phyloP scores from a whole-genome alignment of 30 jellyfish, hydroid and myxozoan species.

The Chrysaora quinquecirrha region DNA sequence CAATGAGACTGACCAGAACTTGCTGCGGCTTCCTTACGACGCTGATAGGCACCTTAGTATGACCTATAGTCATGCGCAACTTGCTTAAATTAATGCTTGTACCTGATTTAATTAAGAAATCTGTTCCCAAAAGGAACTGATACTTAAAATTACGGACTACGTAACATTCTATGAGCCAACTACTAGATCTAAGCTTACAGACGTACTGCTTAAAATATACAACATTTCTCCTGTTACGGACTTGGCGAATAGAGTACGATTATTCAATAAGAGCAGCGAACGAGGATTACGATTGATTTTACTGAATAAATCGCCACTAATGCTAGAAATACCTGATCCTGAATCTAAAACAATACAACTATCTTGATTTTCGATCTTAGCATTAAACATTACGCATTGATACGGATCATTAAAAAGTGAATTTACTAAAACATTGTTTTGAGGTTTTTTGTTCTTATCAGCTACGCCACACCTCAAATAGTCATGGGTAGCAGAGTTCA shows the following conservation, averaged over 20 bases:
- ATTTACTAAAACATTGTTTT: neutral
- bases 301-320: slow-evolving; percentile 28
- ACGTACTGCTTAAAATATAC: slow-evolving; percentile 23
- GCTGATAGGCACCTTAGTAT: neutral
- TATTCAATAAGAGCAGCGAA: neutral
- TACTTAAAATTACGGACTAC: slow-evolving; percentile 26
- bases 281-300: slow-evolving; percentile 9
- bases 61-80: slow-evolving; percentile 11
- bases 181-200: slow-evolving; percentile 43
- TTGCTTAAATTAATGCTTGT: slow-evolving; percentile 16
- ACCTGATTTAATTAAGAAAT: slow-evolving; percentile 29
- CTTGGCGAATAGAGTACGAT: neutral
- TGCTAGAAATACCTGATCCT: slow-evolving; percentile 37
- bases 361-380: slow-evolving; percentile 4
- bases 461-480: slow-evolving; percentile 42
- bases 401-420: neutral
- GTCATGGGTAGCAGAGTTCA: slow-evolving; percentile 27
- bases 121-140: slow-evolving; percentile 25
- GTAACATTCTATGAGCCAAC: slow-evolving; percentile 12
- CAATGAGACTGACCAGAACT: slow-evolving; percentile 3
- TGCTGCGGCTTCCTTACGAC: slow-evolving; percentile 15
- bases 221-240: slow-evolving; percentile 20
- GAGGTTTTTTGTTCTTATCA: slow-evolving; percentile 23
- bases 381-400: slow-evolving; percentile 40
- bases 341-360: slow-evolving; percentile 44